These are phyloP conservation scores for Sialia sialis DNA, from an alignment of 2,113 vertebrate genomes.

Conservation along the genomic window DNA sequence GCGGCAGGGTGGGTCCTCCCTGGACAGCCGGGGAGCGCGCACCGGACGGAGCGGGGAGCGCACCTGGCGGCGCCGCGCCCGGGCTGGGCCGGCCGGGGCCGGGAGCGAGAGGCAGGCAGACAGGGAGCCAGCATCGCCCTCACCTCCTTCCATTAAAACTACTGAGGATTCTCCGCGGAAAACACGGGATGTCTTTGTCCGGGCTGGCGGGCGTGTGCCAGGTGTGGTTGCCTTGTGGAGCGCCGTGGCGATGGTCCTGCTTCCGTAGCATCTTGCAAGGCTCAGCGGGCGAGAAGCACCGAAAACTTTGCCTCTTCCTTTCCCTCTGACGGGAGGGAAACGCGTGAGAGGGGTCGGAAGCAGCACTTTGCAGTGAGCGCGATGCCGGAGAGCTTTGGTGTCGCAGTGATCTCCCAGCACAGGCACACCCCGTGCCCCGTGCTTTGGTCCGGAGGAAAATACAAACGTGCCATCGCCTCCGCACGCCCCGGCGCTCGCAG, in stretches of 20 bases:
- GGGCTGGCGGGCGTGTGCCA: neutral
- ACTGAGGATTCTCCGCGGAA: rapidly evolving
- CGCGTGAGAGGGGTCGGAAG: neutral
- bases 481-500: neutral
- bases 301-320: neutral
- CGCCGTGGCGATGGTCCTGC: neutral
- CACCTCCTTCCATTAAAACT: neutral
- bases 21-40: neutral
- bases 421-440: neutral
- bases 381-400: neutral
- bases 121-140: neutral
- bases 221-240: neutral
- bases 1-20: neutral
- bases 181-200: neutral
- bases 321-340: neutral
- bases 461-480: neutral
- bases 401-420: neutral
- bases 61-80: too few relatives aligned
- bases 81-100: too few relatives aligned
- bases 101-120: neutral
- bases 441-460: neutral
- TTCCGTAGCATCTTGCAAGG: rapidly evolving
- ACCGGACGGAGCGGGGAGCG: too few relatives aligned
- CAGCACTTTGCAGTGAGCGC: neutral
- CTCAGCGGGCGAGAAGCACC: neutral